phyloP scores from a whole-genome alignment of 2,888 invertebrate species.

The Myopa testacea region DNA sequence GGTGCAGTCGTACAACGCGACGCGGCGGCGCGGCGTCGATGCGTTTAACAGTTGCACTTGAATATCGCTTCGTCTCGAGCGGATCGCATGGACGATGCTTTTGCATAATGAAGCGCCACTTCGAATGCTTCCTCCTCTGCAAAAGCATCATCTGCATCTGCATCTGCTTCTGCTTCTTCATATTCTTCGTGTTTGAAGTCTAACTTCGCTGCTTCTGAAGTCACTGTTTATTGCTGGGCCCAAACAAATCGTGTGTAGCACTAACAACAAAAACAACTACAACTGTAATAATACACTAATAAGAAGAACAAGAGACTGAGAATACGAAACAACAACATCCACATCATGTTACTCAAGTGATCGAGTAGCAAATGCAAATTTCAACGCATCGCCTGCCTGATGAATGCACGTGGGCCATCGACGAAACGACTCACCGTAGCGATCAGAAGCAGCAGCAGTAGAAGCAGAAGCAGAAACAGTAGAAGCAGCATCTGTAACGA shows the following conservation, averaged over 20 bases:
- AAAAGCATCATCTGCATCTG: neutral
- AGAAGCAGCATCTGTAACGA: neutral
- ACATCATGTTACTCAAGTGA: constrained; percentile 4
- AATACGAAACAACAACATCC: neutral
- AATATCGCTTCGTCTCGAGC: neutral
- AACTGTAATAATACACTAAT: too few relatives aligned
- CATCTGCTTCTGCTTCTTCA: neutral
- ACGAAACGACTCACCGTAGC: neutral
- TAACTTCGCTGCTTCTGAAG: too few relatives aligned
- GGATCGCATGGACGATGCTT: neutral
- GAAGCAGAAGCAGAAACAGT: neutral
- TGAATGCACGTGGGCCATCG: constrained; percentile 20
- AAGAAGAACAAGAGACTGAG: too few relatives aligned
- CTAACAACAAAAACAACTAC: too few relatives aligned
- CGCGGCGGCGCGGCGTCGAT: neutral
- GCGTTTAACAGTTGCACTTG: constrained; percentile 10
- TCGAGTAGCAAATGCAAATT: constrained; percentile 26
- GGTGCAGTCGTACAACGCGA: neutral
- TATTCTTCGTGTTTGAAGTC: too few relatives aligned
- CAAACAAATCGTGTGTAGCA: neutral
- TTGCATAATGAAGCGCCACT: constrained; percentile 36
- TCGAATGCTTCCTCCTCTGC: constrained; percentile 9
- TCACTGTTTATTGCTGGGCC: neutral
- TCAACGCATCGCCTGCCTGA: neutral
- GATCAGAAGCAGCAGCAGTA: constrained; percentile 6